A percentile compares a stretch with the other conserved stretches of the same genome.
Evolutionary conservation across 2,888 invertebrate species (phyloP).

Genomic region (Leptopilina syphax): DNA sequence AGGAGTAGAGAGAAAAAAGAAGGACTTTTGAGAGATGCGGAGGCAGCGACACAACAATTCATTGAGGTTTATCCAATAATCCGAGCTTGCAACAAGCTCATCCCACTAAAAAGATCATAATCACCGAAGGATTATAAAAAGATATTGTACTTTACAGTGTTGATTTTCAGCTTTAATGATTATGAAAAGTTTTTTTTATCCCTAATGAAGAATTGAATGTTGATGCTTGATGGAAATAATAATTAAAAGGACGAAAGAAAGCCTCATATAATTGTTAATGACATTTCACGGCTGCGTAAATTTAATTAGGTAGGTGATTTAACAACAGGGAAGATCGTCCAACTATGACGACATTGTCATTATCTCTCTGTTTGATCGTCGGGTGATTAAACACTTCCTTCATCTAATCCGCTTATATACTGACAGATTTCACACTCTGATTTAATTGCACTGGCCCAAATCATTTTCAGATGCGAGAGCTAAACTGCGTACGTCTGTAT

Average conservation of each 20-base stretch:
- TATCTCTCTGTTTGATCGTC: conserved; percentile 60
- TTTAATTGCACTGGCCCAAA: conserved; percentile 51
- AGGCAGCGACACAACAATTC: conserved; percentile 1
- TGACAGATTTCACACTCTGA: conserved; percentile 50
- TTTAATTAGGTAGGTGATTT: conserved; percentile 54
- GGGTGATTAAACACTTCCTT: conserved; percentile 64
- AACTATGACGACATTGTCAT: conserved; percentile 53
- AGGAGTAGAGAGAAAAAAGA: neutral
- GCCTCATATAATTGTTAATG: too few relatives aligned
- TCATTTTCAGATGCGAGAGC: too few relatives aligned
- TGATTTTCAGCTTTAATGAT: neutral
- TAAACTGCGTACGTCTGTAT: too few relatives aligned
- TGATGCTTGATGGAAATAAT: neutral
- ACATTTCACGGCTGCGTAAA: conserved; percentile 39
- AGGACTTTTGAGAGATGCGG: neutral
- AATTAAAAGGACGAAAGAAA: too few relatives aligned
- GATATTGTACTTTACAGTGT: neutral
- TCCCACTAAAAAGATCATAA: conserved; percentile 12
- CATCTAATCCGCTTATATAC: conserved; percentile 58
- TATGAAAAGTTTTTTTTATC: too few relatives aligned
- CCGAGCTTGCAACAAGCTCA: neutral
- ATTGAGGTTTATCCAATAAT: conserved; percentile 29
- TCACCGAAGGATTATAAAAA: conserved; percentile 28
- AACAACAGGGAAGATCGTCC: conserved; percentile 43
- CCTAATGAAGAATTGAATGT: too few relatives aligned